Percentiles rank a stretch among this genome's conserved stretches.
phyloP scores from a whole-genome alignment of 2,113 vertebrate genomes.

The Agapornis roseicollis region DNA sequence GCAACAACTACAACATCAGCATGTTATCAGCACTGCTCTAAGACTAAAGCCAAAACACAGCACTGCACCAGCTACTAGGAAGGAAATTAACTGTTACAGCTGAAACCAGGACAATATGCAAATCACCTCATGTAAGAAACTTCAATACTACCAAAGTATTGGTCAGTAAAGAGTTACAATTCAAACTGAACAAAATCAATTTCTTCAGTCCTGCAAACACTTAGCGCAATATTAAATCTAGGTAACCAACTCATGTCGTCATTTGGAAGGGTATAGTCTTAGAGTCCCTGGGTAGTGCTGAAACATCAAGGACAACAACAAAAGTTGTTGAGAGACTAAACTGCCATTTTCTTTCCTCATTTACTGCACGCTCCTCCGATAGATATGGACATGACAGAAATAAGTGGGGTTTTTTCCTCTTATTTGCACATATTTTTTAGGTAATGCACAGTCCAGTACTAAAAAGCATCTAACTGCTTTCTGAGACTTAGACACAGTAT shows the following conservation, averaged over 20 bases:
- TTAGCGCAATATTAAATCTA: background rate
- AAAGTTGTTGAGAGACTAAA: background rate
- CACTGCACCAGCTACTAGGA: background rate
- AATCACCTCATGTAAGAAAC: background rate
- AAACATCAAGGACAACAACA: background rate
- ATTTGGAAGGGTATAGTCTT: background rate
- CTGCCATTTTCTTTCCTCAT: background rate
- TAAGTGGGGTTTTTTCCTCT: background rate
- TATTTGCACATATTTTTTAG: background rate
- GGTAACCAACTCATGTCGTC: background rate
- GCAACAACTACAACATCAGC: background rate
- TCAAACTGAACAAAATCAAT: background rate
- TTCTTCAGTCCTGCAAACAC: background rate
- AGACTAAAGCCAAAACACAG: background rate
- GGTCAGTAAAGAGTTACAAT: background rate
- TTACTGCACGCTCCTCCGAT: background rate
- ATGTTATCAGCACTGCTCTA: background rate
- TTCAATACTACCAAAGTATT: background rate
- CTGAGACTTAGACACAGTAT: background rate
- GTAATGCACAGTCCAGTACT: background rate
- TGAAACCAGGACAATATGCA: background rate
- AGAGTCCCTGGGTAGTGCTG: background rate
- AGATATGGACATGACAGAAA: background rate
- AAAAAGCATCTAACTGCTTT: background rate
- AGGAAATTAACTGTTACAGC: background rate